phyloP scores from a whole-genome alignment of 2,113 vertebrate genomes.

The Neotoma lepida region DNA sequence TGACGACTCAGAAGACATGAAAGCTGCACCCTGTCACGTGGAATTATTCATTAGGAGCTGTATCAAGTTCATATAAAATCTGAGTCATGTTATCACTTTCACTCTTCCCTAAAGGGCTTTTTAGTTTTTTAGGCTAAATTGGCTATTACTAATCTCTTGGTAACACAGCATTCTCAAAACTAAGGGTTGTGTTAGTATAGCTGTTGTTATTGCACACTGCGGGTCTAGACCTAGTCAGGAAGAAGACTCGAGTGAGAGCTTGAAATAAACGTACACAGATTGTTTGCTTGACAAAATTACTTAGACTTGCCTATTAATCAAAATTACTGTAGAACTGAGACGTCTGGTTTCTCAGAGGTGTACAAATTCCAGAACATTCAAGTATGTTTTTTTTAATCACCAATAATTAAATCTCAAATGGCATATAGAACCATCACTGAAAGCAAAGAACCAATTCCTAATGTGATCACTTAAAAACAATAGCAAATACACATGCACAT shows the following conservation, averaged over 20 bases:
- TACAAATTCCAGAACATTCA: conserved; percentile 32
- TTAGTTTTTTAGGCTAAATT: conserved; percentile 25
- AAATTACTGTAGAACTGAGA: conserved; percentile 44
- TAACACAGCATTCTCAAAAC: conserved; percentile 54
- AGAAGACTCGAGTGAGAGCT: background rate
- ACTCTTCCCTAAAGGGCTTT: background rate
- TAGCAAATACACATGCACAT: background rate
- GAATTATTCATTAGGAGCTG: conserved; percentile 16
- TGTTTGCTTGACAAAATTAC: conserved; percentile 48
- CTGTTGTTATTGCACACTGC: background rate
- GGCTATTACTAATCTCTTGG: conserved; percentile 34
- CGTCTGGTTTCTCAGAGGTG: conserved; percentile 25
- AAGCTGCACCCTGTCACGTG: background rate
- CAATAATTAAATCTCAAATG: conserved; percentile 17
- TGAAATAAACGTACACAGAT: background rate
- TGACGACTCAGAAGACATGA: background rate
- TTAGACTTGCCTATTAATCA: background rate
- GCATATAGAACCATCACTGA: conserved; percentile 1
- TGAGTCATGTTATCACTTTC: conserved; percentile 47
- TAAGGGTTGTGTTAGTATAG: conserved; percentile 11
- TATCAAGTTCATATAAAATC: conserved; percentile 29
- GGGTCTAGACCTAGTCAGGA: background rate
- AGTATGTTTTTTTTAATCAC: conserved; percentile 18
- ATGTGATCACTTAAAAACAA: conserved; percentile 47
- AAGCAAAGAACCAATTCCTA: conserved; percentile 5